Conservation (phyloP, 1,140 invertebrate genomes). For the Ceratina calcarata region DNA sequence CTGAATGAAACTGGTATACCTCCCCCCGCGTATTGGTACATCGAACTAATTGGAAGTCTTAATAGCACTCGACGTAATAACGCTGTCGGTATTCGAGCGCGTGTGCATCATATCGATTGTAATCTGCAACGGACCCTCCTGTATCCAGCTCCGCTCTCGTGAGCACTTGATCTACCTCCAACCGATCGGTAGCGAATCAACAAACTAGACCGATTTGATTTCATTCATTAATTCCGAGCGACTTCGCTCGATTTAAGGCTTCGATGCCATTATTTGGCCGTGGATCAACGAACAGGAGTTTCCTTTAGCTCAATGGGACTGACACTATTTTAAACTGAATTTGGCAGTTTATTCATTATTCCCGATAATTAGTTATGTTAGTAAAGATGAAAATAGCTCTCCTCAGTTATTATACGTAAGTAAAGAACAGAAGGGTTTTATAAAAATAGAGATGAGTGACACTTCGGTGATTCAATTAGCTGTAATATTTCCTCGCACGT, state of each 20-base stretch:
- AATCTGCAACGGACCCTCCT: slow-evolving; percentile 65
- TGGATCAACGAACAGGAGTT: neutral
- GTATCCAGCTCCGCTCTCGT: slow-evolving; percentile 36
- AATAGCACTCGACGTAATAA: slow-evolving; percentile 74
- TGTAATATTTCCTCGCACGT: neutral
- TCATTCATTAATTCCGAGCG: slow-evolving; percentile 73
- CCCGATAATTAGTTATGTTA: too few species aligned
- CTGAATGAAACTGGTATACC: slow-evolving; percentile 38
- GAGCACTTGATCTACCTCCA: slow-evolving; percentile 48
- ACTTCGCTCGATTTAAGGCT: slow-evolving; percentile 66
- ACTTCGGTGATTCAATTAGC: neutral
- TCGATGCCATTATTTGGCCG: neutral
- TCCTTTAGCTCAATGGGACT: neutral
- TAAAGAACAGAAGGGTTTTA: too few species aligned
- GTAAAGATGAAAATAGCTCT: neutral
- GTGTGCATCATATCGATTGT: slow-evolving; percentile 69
- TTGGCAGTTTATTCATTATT: neutral
- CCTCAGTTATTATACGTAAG: too few species aligned
- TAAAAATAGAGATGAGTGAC: neutral
- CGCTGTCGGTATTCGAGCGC: slow-evolving; percentile 55
- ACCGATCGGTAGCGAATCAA: slow-evolving; percentile 68
- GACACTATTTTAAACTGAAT: neutral
- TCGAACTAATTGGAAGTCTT: slow-evolving; percentile 75
- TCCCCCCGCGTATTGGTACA: slow-evolving; percentile 48
- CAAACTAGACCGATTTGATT: slow-evolving; percentile 73